Conservation (phyloP, 2,888 invertebrate genomes). For the Zygogramma bicolorata region DNA sequence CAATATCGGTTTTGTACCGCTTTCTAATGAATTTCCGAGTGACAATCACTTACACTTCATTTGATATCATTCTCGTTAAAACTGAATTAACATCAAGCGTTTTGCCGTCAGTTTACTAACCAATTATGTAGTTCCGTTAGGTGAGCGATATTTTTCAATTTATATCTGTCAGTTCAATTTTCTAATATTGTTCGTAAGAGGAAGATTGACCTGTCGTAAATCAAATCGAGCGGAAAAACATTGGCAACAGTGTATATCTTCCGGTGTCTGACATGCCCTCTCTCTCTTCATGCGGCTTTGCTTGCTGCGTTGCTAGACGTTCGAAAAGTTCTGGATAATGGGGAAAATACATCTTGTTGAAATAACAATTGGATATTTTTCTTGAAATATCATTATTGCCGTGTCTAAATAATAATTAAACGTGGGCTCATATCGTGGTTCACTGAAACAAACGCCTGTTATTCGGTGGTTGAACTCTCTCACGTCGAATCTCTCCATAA, state of each 20-base stretch:
- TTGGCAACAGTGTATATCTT: slow-evolving; percentile 34
- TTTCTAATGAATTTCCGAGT: too few relatives aligned
- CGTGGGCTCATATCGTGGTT: neutral
- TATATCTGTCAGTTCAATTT: slow-evolving; percentile 25
- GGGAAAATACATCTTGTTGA: neutral
- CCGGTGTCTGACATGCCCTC: slow-evolving; percentile 34
- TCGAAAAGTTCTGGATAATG: neutral
- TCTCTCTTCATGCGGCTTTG: slow-evolving; percentile 27
- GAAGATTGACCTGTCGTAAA: slow-evolving; percentile 37
- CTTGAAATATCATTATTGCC: neutral
- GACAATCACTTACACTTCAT: too few relatives aligned
- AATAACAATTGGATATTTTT: neutral
- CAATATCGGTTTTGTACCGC: too few relatives aligned
- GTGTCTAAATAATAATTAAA: neutral
- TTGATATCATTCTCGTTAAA: neutral
- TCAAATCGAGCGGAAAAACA: slow-evolving; percentile 33
- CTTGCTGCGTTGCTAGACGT: slow-evolving; percentile 16
- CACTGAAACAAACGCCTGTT: neutral
- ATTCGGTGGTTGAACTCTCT: neutral
- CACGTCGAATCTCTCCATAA: neutral
- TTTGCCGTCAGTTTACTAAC: neutral
- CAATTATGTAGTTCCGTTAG: slow-evolving; percentile 4
- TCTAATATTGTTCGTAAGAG: slow-evolving; percentile 34
- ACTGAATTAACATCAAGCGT: neutral
- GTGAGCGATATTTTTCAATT: slow-evolving; percentile 10